Evolutionary conservation across 2,113 vertebrate genomes (phyloP).

Genomic region (Noturus placidus): DNA sequence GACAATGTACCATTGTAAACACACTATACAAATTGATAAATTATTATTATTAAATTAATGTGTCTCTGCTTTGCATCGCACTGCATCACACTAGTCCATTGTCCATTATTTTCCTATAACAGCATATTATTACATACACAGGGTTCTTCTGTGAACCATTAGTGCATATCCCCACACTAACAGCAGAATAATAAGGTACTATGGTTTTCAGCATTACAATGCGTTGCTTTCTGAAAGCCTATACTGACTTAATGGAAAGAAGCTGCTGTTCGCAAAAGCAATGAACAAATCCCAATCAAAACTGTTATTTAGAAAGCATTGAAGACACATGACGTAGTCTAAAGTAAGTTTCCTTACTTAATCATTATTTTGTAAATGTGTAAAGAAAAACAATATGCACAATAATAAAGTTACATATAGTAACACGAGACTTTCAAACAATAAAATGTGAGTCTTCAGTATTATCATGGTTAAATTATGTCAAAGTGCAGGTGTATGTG

Average conservation of each 20-base stretch:
- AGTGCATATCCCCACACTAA: background rate
- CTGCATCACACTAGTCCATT: background rate
- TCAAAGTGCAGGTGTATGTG: conserved; percentile 35
- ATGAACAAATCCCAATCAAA: background rate
- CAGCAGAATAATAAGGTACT: background rate
- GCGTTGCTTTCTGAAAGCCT: background rate
- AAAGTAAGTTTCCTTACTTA: background rate
- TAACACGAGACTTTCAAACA: background rate
- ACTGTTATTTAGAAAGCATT: background rate
- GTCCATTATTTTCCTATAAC: background rate
- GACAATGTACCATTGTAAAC: too few relatives aligned
- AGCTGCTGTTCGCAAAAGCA: background rate
- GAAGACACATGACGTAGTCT: background rate
- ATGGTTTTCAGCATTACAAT: background rate
- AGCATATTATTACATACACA: background rate
- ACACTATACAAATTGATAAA: too few relatives aligned
- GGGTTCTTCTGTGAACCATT: background rate
- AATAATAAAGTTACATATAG: background rate
- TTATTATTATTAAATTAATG: too few relatives aligned
- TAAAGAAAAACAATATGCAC: background rate
- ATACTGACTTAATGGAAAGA: background rate
- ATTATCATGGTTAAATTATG: background rate
- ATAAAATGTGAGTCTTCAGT: background rate
- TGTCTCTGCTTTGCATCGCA: background rate
- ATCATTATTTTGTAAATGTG: background rate